Conservation (phyloP, 2,888 invertebrate genomes). For the Meteorus cinctellus region DNA sequence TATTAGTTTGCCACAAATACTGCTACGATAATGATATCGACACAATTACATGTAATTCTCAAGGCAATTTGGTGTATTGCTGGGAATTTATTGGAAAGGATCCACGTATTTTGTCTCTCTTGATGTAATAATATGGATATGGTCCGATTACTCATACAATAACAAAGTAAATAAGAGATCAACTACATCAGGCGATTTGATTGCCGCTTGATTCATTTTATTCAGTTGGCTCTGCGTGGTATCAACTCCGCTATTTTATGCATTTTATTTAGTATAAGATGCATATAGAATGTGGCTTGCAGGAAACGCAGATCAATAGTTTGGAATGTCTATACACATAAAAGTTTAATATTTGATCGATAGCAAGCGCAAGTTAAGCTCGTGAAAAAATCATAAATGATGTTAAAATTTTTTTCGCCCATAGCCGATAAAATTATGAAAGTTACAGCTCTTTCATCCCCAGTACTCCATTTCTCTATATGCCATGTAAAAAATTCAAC, state of each 20-base stretch:
- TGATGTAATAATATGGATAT: too few species aligned
- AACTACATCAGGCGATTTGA: not conserved
- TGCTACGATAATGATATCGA: constrained; percentile 22
- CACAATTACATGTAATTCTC: too few species aligned
- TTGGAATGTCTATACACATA: not conserved
- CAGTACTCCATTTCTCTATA: not conserved
- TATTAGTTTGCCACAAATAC: constrained; percentile 36
- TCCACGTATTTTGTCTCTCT: too few species aligned
- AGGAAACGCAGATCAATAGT: not conserved
- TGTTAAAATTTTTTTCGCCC: constrained; percentile 28
- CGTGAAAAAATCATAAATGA: constrained; percentile 37
- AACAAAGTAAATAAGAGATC: not conserved
- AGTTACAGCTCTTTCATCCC: not conserved
- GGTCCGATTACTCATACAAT: not conserved
- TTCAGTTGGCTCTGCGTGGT: not conserved
- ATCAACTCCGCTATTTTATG: not conserved
- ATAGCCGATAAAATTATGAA: constrained; percentile 41
- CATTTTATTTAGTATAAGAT: not conserved
- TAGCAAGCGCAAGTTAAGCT: constrained; percentile 15
- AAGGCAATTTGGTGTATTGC: too few species aligned
- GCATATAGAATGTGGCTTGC: not conserved
- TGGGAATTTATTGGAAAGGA: too few species aligned
- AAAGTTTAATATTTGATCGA: not conserved
- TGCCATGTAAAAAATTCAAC: constrained; percentile 40
- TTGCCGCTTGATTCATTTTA: not conserved